A percentile compares a stretch with the other conserved stretches of the same genome.
Evolutionary conservation across 2,888 invertebrate genomes (phyloP).

Genomic region (Marasmarcha lunaedactyla): DNA sequence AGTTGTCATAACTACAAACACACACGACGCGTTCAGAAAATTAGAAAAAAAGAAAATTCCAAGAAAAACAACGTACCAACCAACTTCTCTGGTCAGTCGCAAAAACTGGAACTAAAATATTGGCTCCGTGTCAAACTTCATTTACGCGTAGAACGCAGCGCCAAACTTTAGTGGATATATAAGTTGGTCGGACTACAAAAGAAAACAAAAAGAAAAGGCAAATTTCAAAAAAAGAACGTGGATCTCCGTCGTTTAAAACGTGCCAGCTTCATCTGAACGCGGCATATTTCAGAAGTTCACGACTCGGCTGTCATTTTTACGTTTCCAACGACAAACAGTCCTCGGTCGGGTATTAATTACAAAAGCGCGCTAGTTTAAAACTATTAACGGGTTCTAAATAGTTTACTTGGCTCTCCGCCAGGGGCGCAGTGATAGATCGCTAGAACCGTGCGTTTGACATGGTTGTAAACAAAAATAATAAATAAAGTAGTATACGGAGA

Average conservation of each 20-base stretch:
- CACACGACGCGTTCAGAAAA: too few relatives aligned
- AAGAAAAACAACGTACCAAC: too few relatives aligned
- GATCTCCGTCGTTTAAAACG: too few relatives aligned
- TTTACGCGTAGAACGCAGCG: too few relatives aligned
- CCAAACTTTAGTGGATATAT: too few relatives aligned
- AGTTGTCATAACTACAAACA: not conserved
- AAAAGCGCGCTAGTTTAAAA: slow-evolving; percentile 47
- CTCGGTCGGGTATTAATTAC: slow-evolving; percentile 34
- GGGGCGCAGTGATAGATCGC: slow-evolving; percentile 48
- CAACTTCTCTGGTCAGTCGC: too few relatives aligned
- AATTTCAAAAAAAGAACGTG: too few relatives aligned
- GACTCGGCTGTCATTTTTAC: not conserved
- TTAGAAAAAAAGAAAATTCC: too few relatives aligned
- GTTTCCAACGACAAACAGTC: slow-evolving; percentile 1
- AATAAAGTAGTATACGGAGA: slow-evolving; percentile 27
- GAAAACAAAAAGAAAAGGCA: too few relatives aligned
- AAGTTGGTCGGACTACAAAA: too few relatives aligned
- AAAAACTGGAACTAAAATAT: too few relatives aligned
- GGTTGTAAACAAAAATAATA: slow-evolving; percentile 58
- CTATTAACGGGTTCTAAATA: slow-evolving; percentile 57
- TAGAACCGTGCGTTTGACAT: slow-evolving; percentile 41
- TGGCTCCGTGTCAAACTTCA: too few relatives aligned
- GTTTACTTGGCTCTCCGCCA: slow-evolving; percentile 56
- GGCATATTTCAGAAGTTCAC: not conserved
- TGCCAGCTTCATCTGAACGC: not conserved